Evolutionary conservation across 2,797 vertebrate species (phyloP), one percentile per base, ranked within the genome.

Genomic region (Myotis findleyi): DNA sequence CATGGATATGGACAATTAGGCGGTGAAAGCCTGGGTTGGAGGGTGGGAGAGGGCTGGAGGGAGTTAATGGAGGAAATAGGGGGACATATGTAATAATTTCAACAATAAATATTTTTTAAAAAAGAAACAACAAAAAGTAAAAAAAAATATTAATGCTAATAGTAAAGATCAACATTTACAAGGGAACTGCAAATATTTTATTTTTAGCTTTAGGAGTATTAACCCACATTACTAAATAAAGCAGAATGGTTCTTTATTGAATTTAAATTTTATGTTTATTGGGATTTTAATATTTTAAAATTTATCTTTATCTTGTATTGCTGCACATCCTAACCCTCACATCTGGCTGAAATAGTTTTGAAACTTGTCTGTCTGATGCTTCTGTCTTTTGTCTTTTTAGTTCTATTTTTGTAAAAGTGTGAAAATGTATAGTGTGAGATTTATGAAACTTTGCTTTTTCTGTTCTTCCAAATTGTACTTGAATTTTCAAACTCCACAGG

Each of bases 381-480:
- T 62, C 25, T 83, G 30, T 64, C 7, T 86, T 94, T 84, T 94
- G 38, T 18, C 47, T 62, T 79, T 8, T 85, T 59, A 94, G 17
- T 66, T 16, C 11, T 5, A 14, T 53, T 13, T 27, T 59, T 91
- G 8, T 21, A 59, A 7, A 72, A 27, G 7, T 59, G 51, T 69
- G n/a, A 11, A 72, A 89, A 73, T 80, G 62, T 5, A 36, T 64
- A 55, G n/a, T 57, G 55, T 68, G 44, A 95, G n/a, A 64, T 59
- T 25, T 87, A 27, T 75, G 51, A 90, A 93, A 69, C 13, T 38
- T 73, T 75, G 41, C 13, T 51, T 38, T 69, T 62, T 81, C 16
- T 33, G 2, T 90, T 95, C 25, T 83, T 77, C 30, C 27, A 82
- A 91, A 76, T 21, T 76, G n/a, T 33, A 68, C 57, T 93, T 71